Conservation (phyloP, 2,888 invertebrate genomes). For the Phortica okadai region DNA sequence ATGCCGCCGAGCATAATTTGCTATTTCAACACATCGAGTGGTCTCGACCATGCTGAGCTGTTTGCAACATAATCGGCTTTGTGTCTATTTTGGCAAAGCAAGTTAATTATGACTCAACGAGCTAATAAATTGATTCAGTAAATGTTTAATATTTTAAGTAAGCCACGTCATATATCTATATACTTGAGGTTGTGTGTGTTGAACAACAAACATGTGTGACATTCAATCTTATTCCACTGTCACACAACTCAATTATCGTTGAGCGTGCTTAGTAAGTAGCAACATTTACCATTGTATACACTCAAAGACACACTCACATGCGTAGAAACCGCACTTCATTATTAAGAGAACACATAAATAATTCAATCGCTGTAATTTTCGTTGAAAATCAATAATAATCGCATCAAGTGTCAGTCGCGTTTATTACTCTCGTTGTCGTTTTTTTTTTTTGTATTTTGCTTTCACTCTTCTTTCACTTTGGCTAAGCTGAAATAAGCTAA, state of each 20-base stretch:
- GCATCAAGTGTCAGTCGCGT: constrained; percentile 44
- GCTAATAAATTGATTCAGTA: background rate
- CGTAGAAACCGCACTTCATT: constrained; percentile 41
- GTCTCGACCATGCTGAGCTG: background rate
- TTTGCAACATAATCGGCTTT: background rate
- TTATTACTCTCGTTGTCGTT: background rate
- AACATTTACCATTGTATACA: background rate
- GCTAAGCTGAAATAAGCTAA: background rate
- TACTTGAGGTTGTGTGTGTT: background rate
- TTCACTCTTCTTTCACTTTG: background rate
- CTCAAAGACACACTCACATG: background rate
- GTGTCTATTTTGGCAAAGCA: background rate
- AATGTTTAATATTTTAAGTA: background rate
- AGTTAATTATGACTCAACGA: background rate
- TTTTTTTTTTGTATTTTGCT: background rate
- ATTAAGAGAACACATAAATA: constrained; percentile 49
- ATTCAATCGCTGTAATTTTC: constrained; percentile 58
- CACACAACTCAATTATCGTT: constrained; percentile 14
- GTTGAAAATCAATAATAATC: constrained; percentile 64
- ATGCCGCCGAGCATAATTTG: constrained; percentile 1
- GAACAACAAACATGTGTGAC: no score
- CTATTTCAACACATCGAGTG: background rate
- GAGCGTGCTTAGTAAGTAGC: background rate
- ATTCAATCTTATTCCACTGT: background rate
- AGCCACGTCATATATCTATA: background rate